phyloP scores from a whole-genome alignment of 2,888 invertebrate genomes.

The Trissolcus japonicus region DNA sequence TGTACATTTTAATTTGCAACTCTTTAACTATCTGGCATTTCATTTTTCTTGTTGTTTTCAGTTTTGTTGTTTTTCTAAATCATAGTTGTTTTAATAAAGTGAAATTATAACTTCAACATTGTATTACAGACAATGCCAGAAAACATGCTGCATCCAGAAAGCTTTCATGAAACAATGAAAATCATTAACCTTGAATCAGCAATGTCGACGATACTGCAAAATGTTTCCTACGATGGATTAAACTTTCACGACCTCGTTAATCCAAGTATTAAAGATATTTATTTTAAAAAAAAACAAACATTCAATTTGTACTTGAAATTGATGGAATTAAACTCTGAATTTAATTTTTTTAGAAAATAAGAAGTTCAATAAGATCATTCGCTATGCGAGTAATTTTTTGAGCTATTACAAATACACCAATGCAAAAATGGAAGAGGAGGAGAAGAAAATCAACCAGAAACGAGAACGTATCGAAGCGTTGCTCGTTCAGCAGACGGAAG shows the following conservation, averaged over 20 bases:
- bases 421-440: not conserved
- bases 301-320: too few relatives aligned
- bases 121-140: not conserved
- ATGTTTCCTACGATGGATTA: not conserved
- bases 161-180: not conserved
- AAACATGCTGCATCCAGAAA: not conserved
- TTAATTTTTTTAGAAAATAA: not conserved
- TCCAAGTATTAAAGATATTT: not conserved
- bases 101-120: not conserved
- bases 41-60: too few relatives aligned
- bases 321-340: too few relatives aligned
- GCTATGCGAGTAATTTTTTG: not conserved
- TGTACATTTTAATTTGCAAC: not conserved
- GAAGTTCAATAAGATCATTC: not conserved
- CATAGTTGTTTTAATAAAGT: not conserved
- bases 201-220: not conserved
- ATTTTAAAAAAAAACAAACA: too few relatives aligned
- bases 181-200: not conserved
- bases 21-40: too few relatives aligned
- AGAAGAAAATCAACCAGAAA: too few relatives aligned
- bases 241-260: not conserved
- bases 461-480: too few relatives aligned
- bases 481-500: too few relatives aligned
- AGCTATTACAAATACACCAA: not conserved
- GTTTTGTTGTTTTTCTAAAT: too few relatives aligned